Evolutionary conservation across 2,888 invertebrate species (phyloP), one percentile per base, ranked within the genome.

Genomic region (Thereva unica): DNA sequence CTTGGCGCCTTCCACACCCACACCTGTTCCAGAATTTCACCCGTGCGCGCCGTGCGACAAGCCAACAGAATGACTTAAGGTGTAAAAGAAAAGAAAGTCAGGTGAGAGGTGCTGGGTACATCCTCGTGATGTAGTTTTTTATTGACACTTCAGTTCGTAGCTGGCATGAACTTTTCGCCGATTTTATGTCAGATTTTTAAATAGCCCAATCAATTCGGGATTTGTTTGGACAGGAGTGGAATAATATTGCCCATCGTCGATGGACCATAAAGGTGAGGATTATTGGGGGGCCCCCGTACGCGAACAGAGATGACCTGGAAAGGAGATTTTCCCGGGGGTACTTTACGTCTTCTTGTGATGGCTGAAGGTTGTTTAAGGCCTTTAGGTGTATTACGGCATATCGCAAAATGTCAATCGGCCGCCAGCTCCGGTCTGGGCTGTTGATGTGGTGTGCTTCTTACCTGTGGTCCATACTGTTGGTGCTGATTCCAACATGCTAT

Each of bases 1-100:
- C 34, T 23, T 23, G 55, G 55, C 55, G 55, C 55, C 55, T 56
- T 56, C 23, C 41, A 56, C 55, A 56, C 55, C 55, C 42, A 56
- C 55, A 42, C 41, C 9, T 56, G 55, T 42, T 56, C 55, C 55
- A 42, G 55, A 56, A 56, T 56, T 42, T 34, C 55, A 42, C 42
- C 54, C 41, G n/a, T 42, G 40, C 44, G 12, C n/a, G 23, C 23
- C 23, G 23, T 23, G 23, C 23, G 23, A 23, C 1, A 1, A 23
- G 23, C 23, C 23, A 23, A 23, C 1, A 23, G 23, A 23, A 23
- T 23, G 23, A 23, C 23, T 23, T 10, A 23, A 42, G 42, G 53
- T 53, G 53, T 38, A 40, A 40, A 38, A n/a, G 5, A 38, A 40
- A 38, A n/a, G 53, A 53, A 53, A 53, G 53, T 53, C n/a, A 6